Evolutionary conservation across 2,113 vertebrate species (phyloP).

Genomic region (Strix uralensis): DNA sequence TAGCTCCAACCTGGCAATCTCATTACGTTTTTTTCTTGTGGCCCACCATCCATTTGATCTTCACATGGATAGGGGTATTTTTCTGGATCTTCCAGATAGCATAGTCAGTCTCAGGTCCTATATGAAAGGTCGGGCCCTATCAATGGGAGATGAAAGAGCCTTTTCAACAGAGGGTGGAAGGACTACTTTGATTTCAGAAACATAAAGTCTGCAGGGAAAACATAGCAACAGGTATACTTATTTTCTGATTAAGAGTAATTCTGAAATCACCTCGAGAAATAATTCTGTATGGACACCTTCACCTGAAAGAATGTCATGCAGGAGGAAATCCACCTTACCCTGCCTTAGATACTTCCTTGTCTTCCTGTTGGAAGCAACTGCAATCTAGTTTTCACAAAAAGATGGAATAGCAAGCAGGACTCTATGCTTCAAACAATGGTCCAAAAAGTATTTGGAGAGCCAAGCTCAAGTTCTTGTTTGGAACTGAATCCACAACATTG

Average conservation of each 20-base stretch:
- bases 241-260: neutral
- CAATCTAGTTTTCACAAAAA: neutral
- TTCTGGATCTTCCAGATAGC: neutral
- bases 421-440: neutral
- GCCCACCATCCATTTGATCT: neutral
- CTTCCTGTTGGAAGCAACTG: neutral
- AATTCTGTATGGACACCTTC: neutral
- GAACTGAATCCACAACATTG: neutral
- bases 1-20: neutral
- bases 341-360: neutral
- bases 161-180: neutral
- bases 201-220: neutral
- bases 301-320: neutral
- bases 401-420: neutral
- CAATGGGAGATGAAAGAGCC: neutral
- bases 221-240: neutral
- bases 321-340: neutral
- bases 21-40: neutral
- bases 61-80: neutral
- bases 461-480: neutral
- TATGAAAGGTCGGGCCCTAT: neutral
- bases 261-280: neutral
- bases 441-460: neutral
- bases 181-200: neutral
- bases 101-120: neutral